Evolutionary conservation across 2,888 invertebrate genomes (phyloP), one percentile per base, ranked within the genome.

Genomic region (Lepas anatifera): DNA sequence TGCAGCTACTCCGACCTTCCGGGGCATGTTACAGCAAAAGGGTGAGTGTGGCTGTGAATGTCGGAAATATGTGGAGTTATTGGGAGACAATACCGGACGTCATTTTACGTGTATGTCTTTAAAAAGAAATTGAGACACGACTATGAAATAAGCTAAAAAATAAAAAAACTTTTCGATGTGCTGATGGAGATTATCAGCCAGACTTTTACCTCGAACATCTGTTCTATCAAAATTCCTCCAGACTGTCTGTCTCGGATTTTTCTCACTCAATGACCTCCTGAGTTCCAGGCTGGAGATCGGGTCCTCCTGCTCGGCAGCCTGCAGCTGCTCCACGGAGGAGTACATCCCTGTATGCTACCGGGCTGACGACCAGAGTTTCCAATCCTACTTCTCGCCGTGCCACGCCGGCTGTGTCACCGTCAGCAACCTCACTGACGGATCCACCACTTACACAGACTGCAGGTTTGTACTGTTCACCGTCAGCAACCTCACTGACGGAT

Each of bases 371-470:
- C 22, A 2, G 7, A 4, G 1, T n/a, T 7, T 18, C 3, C 64
- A 22, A 4, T 64, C 74, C 3, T 74, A 66, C 67, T 74, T 73
- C 70, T 74, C 74, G 8, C 74, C 74, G 22, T 74, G 74, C 37
- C 72, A 73, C 46, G 74, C 74, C 29, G 74, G 74, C 3, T 74
- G 74, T 37, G 67, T 48, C 35, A 70, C 43, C 10, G 64, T 18
- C 35, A 25, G 18, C 27, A 69, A 27, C 50, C 22, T 39, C 63
- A 66, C 52, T 10, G 11, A 25, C 25, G 25, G 37, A 11, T 32
- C 27, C n/a, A 22, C 32, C 58, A 63, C 22, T 37, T 69, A 70
- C 68, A 48, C 43, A 3, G 68, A 71, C 63, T 72, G 72, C 69
- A 71, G 69, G 72, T 72, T 27, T 32, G 52, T 8, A 25, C 4